A percentile compares a stretch with the other conserved stretches of the same genome.
Evolutionary conservation across 2,797 vertebrate genomes (phyloP).

Genomic region (Scolopax rusticola): DNA sequence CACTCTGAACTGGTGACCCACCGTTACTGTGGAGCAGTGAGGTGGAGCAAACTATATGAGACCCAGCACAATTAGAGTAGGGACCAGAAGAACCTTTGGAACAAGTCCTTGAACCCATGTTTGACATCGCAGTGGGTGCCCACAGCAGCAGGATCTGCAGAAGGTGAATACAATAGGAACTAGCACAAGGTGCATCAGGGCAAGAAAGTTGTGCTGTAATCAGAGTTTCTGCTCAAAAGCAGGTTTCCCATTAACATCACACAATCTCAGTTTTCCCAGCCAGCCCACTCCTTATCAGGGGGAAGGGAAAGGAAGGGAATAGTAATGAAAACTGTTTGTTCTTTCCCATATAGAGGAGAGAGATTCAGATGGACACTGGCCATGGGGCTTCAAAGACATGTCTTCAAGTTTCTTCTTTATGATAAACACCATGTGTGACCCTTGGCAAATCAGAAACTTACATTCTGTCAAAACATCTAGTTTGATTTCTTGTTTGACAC

Average conservation of each 20-base stretch:
- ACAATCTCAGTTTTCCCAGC: not conserved
- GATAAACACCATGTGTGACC: not conserved
- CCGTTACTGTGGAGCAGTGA: not conserved
- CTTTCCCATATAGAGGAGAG: not conserved
- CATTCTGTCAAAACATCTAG: not conserved
- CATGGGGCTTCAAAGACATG: not conserved
- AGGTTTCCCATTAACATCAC: not conserved
- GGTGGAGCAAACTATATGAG: not conserved
- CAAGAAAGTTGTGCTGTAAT: not conserved
- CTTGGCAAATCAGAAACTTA: not conserved
- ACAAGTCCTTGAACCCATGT: not conserved
- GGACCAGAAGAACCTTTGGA: not conserved
- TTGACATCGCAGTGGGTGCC: not conserved
- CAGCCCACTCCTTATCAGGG: not conserved
- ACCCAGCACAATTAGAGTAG: not conserved
- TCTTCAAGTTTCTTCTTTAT: not conserved
- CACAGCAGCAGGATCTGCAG: not conserved
- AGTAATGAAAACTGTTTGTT: not conserved
- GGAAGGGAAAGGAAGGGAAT: not conserved
- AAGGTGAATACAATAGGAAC: accelerated
- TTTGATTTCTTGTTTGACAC: constrained; percentile 35
- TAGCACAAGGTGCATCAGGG: not conserved
- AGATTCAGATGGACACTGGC: not conserved
- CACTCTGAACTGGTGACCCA: not conserved
- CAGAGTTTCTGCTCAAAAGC: not conserved